Evolutionary conservation across 2,888 invertebrate species (phyloP), one percentile per base, ranked within the genome.

Genomic region (Chaitophorus viminalis): DNA sequence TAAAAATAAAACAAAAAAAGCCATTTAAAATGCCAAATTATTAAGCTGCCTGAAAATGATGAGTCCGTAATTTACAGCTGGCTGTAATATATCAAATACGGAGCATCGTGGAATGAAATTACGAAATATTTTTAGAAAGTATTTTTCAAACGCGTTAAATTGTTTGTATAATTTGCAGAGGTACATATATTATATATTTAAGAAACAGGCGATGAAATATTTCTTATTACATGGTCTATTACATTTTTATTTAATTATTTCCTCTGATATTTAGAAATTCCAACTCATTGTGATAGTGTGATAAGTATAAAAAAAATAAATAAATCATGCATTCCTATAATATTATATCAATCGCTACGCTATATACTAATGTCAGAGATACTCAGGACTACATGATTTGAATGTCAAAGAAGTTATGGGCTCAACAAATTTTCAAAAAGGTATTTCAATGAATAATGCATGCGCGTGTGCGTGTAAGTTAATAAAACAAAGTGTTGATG

Each of bases 181-280:
- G 11, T 68, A 8, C 9, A 68, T 68, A n/a, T n/a, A n/a, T n/a
- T n/a, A n/a, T 29, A 1, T 29, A 29, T 68, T 68, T 11, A 17
- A n/a, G 11, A 68, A 18, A 31, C 14, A 68, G 11, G n/a, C 9
- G 6, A 60, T 33, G 25, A 65, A 36, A 65, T 79, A 65, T 79
- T 79, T 79, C 60, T 79, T n/a, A 60, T 79, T 79, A 65, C 2
- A 79, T 4, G 60, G 79, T 65, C 79, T 79, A 79, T 65, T 79
- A 79, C 60, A 65, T 65, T 65, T 60, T 11, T n/a, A n/a, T 65
- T 60, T 36, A 65, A 79, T 65, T 65, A 65, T 65, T 60, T 36
- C 54, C 60, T 36, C 36, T 36, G 33, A 5, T 25, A 25, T 60
- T 78, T 14, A 33, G 25, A 60, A 33, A 54, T 78, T 78, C 33